Conservation (phyloP, 2,888 invertebrate genomes). For the Hyles lineata region DNA sequence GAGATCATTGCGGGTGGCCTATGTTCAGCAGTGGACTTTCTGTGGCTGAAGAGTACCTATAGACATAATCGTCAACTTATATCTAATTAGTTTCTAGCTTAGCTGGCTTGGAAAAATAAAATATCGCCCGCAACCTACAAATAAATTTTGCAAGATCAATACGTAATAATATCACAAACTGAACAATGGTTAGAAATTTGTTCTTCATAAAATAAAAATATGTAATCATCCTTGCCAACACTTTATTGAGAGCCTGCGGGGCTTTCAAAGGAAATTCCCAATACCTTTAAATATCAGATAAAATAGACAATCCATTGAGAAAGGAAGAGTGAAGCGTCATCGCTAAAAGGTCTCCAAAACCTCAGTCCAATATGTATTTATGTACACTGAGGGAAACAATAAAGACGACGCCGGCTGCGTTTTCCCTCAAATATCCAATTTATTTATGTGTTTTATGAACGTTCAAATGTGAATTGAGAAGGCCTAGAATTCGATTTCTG, state of each 20-base stretch:
- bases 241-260: neutral
- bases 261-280: neutral
- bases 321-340: neutral
- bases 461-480: constrained; percentile 51
- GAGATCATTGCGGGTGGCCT: no score
- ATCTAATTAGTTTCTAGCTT: no score
- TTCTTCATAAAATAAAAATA: no score
- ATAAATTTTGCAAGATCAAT: no score
- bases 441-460: constrained; percentile 59
- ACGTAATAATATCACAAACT: no score
- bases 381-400: constrained; percentile 56
- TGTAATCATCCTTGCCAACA: no score
- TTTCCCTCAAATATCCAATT: constrained; percentile 55
- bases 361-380: constrained; percentile 38
- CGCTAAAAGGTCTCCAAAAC: constrained; percentile 12
- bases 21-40: no score
- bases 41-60: no score
- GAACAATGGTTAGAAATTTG: no score
- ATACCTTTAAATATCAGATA: neutral
- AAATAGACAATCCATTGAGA: neutral
- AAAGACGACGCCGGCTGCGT: constrained; percentile 52
- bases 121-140: no score
- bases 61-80: no score
- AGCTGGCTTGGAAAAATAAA: no score
- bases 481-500: constrained; percentile 45